Conservation (phyloP, 2,797 vertebrate species). For the Epinephelus awoara region DNA sequence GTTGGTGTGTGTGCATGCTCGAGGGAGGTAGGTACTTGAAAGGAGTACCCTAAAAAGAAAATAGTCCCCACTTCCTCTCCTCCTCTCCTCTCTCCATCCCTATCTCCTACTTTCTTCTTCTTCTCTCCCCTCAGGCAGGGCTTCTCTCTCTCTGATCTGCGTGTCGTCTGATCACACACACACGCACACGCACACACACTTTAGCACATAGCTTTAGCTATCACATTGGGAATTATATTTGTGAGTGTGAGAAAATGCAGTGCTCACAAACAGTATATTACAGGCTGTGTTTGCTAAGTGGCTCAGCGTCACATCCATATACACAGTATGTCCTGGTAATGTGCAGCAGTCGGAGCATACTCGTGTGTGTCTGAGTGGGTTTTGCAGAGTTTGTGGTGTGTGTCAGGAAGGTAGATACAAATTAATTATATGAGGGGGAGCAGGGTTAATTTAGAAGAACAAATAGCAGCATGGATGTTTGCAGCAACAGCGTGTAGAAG, state of each 20-base stretch:
- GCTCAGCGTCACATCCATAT: conserved; percentile 35
- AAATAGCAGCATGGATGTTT: conserved; percentile 24
- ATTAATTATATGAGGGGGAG: conserved; percentile 20
- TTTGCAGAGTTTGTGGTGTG: conserved; percentile 33
- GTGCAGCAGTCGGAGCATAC: conserved; percentile 2
- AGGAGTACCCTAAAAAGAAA: conserved; percentile 42
- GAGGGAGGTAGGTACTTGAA: conserved; percentile 41
- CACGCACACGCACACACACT: conserved; percentile 12
- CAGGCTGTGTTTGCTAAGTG: conserved; percentile 57
- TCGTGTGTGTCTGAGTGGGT: conserved; percentile 3
- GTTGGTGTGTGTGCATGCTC: conserved; percentile 15
- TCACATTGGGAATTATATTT: conserved; percentile 41
- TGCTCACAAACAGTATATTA: conserved; percentile 48
- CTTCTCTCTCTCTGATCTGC: conserved; percentile 49
- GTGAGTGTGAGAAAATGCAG: conserved; percentile 26
- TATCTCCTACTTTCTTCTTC: conserved; percentile 14
- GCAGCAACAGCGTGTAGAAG: background rate
- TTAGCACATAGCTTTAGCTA: conserved; percentile 26
- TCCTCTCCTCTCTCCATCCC: conserved; percentile 17
- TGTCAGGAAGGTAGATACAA: conserved; percentile 24
- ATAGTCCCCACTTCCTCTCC: background rate
- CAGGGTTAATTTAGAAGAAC: conserved; percentile 22
- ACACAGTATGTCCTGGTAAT: conserved; percentile 13
- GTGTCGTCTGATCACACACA: conserved; percentile 40
- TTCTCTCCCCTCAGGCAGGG: conserved; percentile 28